Percentiles rank a stretch among this genome's conserved stretches.
Evolutionary conservation across 2,888 invertebrate species (phyloP).

Genomic region (Steromphala cineraria): DNA sequence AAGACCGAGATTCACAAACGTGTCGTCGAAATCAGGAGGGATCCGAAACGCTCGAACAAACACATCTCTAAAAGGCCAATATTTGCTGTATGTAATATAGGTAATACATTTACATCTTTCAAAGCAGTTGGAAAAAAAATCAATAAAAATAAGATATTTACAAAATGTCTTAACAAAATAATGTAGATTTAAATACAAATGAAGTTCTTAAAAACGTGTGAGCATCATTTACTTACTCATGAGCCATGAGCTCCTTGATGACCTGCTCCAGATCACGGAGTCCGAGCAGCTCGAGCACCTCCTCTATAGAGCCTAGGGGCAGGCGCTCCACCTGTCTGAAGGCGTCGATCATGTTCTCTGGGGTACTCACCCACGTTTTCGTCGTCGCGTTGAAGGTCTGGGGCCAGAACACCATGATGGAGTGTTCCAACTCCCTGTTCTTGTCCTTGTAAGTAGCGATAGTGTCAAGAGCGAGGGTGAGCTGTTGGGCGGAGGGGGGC

Average conservation of each 20-base stretch:
- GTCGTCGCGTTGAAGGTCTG: slow-evolving; percentile 56
- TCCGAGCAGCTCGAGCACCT: slow-evolving; percentile 49
- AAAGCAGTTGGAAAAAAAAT: no score
- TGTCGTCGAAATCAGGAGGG: slow-evolving; percentile 71
- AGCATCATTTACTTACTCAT: slow-evolving; percentile 21
- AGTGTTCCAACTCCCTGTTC: slow-evolving; percentile 55
- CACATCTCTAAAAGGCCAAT: slow-evolving; percentile 33
- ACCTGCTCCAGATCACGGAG: slow-evolving; percentile 46
- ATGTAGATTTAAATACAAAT: no score
- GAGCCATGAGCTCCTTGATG: slow-evolving; percentile 46
- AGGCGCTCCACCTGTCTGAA: slow-evolving; percentile 45
- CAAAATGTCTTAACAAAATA: no score
- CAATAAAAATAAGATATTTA: no score
- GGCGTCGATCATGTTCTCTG: slow-evolving; percentile 49
- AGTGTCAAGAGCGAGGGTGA: slow-evolving; percentile 34
- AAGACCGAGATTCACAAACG: slow-evolving; percentile 67
- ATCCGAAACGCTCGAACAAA: slow-evolving; percentile 57
- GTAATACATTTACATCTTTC: no score
- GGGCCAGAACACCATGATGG: slow-evolving; percentile 67
- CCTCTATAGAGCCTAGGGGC: slow-evolving; percentile 48
- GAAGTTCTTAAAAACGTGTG: no score
- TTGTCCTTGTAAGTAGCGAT: slow-evolving; percentile 55
- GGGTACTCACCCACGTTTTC: slow-evolving; percentile 52
- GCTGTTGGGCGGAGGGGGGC: slow-evolving; percentile 28
- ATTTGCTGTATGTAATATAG: no score